Evolutionary conservation across 2,888 invertebrate species (phyloP).

Genomic region (Strigamia transsilvanica): DNA sequence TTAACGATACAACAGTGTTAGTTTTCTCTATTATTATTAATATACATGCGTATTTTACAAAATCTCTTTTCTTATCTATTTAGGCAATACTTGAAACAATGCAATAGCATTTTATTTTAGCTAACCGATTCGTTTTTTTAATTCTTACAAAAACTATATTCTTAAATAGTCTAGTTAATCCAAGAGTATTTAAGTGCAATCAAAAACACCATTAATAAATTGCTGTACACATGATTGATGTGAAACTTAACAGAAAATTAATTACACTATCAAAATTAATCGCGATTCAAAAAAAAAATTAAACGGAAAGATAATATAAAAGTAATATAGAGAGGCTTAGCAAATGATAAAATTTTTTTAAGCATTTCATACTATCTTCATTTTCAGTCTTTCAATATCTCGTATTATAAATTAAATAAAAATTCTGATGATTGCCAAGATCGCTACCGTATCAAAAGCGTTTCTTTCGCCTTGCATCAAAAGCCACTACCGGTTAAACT

Average conservation of each 20-base stretch:
- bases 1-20: constrained; percentile 1
- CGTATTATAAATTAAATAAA: neutral
- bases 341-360: neutral
- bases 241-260: constrained; percentile 24
- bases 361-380: neutral
- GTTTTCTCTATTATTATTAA: neutral
- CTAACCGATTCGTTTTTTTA: neutral
- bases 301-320: constrained; percentile 16
- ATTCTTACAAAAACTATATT: neutral
- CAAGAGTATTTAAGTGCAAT: constrained; percentile 20
- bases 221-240: constrained; percentile 11
- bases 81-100: neutral
- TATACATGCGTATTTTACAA: neutral
- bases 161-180: neutral
- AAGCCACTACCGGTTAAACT: neutral
- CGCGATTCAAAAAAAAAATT: neutral
- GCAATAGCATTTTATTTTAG: constrained; percentile 43
- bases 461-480: neutral
- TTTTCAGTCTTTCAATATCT: neutral
- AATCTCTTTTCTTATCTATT: neutral
- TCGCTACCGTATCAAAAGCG: constrained; percentile 10
- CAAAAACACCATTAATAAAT: constrained; percentile 3
- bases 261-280: constrained; percentile 27
- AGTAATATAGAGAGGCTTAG: neutral
- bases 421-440: constrained; percentile 2